Evolutionary conservation across 2,797 vertebrate genomes (phyloP).

Genomic region (Lates japonicus): DNA sequence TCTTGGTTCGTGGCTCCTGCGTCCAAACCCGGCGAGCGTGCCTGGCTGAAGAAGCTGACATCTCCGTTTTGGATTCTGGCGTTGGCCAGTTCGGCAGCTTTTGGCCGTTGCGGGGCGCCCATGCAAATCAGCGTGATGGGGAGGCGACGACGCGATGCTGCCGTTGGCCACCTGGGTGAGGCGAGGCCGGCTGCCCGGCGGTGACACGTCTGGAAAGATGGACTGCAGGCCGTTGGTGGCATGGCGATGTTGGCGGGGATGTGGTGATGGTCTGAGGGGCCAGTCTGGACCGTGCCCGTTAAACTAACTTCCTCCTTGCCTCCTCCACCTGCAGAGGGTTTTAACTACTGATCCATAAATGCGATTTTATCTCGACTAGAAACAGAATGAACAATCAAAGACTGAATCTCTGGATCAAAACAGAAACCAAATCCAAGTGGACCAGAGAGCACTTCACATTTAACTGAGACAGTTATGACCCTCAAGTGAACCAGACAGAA

Average conservation of each 20-base stretch:
- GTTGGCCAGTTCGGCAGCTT: constrained; percentile 88
- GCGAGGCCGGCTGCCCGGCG: constrained; percentile 93
- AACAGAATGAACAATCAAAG: not conserved
- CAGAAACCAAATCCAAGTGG: not conserved
- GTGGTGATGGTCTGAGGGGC: constrained; percentile 96
- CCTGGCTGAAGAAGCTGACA: constrained; percentile 71
- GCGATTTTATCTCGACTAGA: not conserved
- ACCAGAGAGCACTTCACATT: not conserved
- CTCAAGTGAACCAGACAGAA: not conserved
- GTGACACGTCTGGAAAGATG: constrained; percentile 98
- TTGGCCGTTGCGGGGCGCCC: constrained; percentile 87
- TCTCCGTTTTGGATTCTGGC: constrained; percentile 83
- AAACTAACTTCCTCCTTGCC: constrained; percentile 95
- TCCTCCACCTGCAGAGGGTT: constrained; percentile 90
- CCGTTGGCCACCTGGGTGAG: constrained; percentile 91
- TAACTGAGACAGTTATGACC: too few relatives aligned
- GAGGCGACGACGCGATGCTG: constrained; percentile 88
- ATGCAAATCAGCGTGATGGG: constrained; percentile 95
- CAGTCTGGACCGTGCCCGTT: constrained; percentile 95
- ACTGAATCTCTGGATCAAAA: not conserved
- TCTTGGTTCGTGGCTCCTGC: constrained; percentile 91
- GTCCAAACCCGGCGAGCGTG: constrained; percentile 79
- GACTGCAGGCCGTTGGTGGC: constrained; percentile 93
- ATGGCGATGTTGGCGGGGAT: constrained; percentile 94
- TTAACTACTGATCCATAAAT: not conserved